Evolutionary conservation across 2,113 vertebrate genomes (phyloP), one percentile per base, ranked within the genome.

Genomic region (Microtus montanus): DNA sequence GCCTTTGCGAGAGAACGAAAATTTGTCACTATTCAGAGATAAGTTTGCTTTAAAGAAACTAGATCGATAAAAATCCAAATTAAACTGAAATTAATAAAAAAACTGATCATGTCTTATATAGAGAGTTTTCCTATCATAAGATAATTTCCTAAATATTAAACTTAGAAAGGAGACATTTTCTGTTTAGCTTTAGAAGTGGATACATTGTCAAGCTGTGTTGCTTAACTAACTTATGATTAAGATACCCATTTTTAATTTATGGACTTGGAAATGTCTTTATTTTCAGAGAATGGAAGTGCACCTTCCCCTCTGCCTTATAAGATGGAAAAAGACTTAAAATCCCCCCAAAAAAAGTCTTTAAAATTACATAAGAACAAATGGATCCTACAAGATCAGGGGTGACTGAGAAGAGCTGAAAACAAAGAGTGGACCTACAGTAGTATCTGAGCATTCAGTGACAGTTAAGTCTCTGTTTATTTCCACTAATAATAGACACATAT

Each of bases 71-170:
- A 95, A 95, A 89, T 93, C 54, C 17, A 94, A 95, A 84, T 93
- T 94, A 86, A 90, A 95, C 30, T 94, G 75, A 77, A 93, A 90
- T 74, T 68, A 94, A 75, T 92, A 70, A 92, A 35, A 84, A 88
- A n/a, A 41, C 38, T 15, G 14, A 92, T 94, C 90, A 95, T 71
- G 89, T 49, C 66, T 91, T 92, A 87, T 71, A 73, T 38, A 70
- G 15, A 92, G 41, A 79, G 74, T 71, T 95, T 35, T 83, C 63
- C 74, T 74, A 20, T 78, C 35, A 85, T 7, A 13, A 54, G 87
- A 91, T 74, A 61, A 44, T 70, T 93, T 88, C 90, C 63, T 80
- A 91, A 68, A 64, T 80, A 78, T 41, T 38, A 95, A 89, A 89
- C 41, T 89, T 91, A n/a, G 71, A 93, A 89, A 89, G 82, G 26